Evolutionary conservation across 2,888 invertebrate species (phyloP), one percentile per base, ranked within the genome.

Genomic region (Pemphredon lugubris): DNA sequence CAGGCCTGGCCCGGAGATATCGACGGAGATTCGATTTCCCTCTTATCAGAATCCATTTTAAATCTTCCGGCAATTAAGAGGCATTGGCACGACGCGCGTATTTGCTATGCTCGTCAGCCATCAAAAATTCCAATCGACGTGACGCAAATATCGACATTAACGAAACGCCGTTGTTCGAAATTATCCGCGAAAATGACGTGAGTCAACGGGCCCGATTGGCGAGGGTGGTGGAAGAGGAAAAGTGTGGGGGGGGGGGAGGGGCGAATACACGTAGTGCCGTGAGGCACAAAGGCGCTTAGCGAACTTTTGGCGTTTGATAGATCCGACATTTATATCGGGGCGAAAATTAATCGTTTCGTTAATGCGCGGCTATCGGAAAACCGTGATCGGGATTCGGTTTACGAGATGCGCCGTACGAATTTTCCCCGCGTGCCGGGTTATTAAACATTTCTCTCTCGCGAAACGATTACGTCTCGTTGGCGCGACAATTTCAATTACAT

Each of bases 11-110:
- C 26, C 26, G 37, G 57, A 70, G 73, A 67, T 75, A 73, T 73
- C 68, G 66, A 58, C 47, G 51, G 23, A 34, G 32, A 48, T 70
- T 79, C 73, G 73, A 79, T 77, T 66, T 48, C 34, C 48, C 65
- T n/a, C 60, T 80, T 73, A 80, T 80, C 72, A 54, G 61, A 26
- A 65, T 51, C 51, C 60, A 51, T 73, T 77, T 60, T 50, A 53
- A 60, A 51, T 66, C 63, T 60, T 61, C 60, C 53, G 57, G 68
- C 73, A 75, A 73, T 78, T 71, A 64, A 16, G 20, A 7, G 20
- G 18, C 23, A 26, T 7, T 26, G 14, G 37, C 13, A 23, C 30
- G 20, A 54, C 57, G 30, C 57, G 30, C 20, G 32, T 34, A 54
- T 44, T 50, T 20, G 40, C n/a, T n/a, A 1, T 39, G 13, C 21